Evolutionary conservation across 2,113 vertebrate species (phyloP).

Genomic region (Strix uralensis): DNA sequence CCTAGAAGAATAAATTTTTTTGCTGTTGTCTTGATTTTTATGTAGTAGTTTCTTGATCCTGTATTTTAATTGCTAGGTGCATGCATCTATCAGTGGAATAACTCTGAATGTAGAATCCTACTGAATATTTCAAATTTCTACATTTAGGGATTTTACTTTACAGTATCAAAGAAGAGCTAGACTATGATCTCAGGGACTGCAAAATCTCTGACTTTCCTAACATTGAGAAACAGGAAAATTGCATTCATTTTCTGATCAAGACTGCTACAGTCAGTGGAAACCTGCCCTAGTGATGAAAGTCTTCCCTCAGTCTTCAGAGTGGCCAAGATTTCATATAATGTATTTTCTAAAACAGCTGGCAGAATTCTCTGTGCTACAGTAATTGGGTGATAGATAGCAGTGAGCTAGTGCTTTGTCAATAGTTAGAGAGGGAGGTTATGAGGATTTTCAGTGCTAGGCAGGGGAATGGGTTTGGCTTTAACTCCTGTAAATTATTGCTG

Average conservation of each 20-base stretch:
- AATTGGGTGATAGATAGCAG: not conserved
- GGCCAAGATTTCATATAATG: not conserved
- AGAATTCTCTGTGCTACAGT: not conserved
- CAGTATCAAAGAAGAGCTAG: not conserved
- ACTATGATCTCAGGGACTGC: not conserved
- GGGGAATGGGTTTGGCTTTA: not conserved
- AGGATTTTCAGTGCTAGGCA: not conserved
- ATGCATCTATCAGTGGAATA: not conserved
- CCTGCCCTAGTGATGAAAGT: not conserved
- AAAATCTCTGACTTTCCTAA: not conserved
- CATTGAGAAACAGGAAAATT: not conserved
- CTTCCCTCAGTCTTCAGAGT: not conserved
- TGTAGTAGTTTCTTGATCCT: not conserved
- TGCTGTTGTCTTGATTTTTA: not conserved
- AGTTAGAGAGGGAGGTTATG: not conserved
- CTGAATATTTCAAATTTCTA: not conserved
- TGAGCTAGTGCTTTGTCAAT: not conserved
- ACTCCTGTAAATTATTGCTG: not conserved
- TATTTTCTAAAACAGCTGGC: not conserved
- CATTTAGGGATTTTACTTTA: not conserved
- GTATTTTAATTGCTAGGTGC: not conserved
- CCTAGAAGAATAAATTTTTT: not conserved
- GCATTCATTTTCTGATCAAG: not conserved
- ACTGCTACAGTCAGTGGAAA: not conserved
- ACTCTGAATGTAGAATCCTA: not conserved